Conservation (phyloP, 2,113 vertebrate genomes). For the Oryzias celebensis region DNA sequence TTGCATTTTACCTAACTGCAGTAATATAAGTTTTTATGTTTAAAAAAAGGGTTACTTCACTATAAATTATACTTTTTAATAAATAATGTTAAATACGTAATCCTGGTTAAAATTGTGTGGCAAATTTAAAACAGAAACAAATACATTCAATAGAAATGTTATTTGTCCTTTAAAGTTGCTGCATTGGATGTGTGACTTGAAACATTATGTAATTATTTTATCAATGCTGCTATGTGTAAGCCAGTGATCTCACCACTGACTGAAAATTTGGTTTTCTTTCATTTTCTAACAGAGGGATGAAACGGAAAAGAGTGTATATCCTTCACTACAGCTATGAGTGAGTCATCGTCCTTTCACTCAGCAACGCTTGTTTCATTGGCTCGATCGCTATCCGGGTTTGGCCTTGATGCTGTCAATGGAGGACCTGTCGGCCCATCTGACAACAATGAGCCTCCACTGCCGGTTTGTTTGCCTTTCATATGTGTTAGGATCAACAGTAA, state of each 20-base stretch:
- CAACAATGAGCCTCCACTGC: conserved; percentile 28
- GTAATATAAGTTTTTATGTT: background rate
- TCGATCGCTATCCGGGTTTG: conserved; percentile 56
- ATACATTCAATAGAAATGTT: no score
- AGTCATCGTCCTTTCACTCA: conserved; percentile 64
- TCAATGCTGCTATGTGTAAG: background rate
- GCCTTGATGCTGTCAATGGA: conserved; percentile 55
- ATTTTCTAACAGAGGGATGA: conserved; percentile 65
- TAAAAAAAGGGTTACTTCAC: no score
- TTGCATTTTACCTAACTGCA: background rate
- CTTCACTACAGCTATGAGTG: conserved; percentile 67
- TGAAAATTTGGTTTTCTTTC: conserved; percentile 4
- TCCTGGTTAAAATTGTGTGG: no score
- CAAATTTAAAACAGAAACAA: no score
- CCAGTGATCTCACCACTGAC: background rate
- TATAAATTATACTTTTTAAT: no score
- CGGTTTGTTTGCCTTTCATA: conserved; percentile 35
- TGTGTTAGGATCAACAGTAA: background rate
- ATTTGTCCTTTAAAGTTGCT: no score
- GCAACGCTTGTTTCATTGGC: conserved; percentile 80
- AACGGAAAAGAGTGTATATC: conserved; percentile 68
- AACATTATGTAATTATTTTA: background rate
- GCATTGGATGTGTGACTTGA: background rate
- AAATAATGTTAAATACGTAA: no score
- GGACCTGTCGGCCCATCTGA: conserved; percentile 27